These are phyloP conservation scores for Brachionichthys hirsutus DNA, from an alignment of 2,113 vertebrate species.

Conservation along the genomic window DNA sequence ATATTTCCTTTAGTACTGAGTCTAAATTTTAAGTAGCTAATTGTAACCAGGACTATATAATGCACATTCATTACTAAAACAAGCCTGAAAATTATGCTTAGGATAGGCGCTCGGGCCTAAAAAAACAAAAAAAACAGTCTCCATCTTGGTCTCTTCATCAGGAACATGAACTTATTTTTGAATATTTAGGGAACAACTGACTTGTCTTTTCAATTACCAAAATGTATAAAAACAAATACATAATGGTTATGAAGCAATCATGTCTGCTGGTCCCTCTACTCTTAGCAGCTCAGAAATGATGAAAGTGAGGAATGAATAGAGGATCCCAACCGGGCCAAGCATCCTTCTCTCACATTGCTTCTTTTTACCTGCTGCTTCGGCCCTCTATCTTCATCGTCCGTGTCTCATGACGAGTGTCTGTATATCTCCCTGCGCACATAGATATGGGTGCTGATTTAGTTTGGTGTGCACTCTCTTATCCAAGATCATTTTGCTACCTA, in stretches of 20 bases:
- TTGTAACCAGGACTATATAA: constrained; percentile 41
- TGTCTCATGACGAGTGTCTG: neutral
- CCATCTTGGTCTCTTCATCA: constrained; percentile 4
- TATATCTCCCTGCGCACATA: neutral
- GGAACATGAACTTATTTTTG: neutral
- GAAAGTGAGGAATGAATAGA: constrained; percentile 1
- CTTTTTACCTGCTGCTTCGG: too few relatives aligned
- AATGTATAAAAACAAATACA: neutral
- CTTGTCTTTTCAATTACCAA: constrained; percentile 20
- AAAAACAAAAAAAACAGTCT: too few relatives aligned
- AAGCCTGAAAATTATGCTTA: constrained; percentile 3
- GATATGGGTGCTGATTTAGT: constrained; percentile 26
- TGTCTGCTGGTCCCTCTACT: neutral
- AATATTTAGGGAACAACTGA: neutral
- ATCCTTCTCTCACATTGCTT: neutral
- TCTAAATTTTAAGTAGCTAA: constrained; percentile 7
- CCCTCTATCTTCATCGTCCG: too few relatives aligned
- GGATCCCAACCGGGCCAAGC: neutral
- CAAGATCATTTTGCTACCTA: constrained; percentile 40
- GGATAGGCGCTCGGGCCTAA: too few relatives aligned
- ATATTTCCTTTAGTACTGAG: neutral
- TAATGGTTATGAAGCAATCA: neutral
- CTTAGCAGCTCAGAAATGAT: neutral
- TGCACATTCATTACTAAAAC: constrained; percentile 2
- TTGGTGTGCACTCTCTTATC: constrained; percentile 24